phyloP scores from a whole-genome alignment of 1,140 invertebrate genomes.

The Aleiodes sp. region DNA sequence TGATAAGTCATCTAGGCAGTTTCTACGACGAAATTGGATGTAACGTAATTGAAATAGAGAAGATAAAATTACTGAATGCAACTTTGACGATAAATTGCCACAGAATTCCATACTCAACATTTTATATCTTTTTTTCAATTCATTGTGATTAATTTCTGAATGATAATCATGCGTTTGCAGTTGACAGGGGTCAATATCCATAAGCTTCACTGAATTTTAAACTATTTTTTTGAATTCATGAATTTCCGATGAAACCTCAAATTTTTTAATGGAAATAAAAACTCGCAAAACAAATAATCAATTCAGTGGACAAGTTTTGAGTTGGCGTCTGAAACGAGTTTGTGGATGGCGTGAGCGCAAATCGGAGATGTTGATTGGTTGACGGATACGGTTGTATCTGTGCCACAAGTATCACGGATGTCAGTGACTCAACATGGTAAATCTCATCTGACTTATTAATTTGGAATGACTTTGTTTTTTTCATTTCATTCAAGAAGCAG shows the following conservation, averaged over 20 bases:
- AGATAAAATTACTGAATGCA: neutral
- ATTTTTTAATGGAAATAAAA: no score
- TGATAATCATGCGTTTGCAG: no score
- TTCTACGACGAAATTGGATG: neutral
- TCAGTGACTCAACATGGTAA: conserved; percentile 1
- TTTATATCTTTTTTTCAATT: no score
- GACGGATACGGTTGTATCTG: neutral
- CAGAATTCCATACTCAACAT: no score
- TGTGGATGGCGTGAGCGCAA: neutral
- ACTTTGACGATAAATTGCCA: no score
- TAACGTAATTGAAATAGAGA: neutral
- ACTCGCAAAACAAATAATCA: no score
- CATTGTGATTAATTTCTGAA: no score
- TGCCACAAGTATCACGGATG: neutral
- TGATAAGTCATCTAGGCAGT: neutral
- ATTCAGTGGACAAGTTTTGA: neutral
- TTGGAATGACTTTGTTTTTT: neutral
- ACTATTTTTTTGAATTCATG: no score
- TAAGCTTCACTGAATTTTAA: no score
- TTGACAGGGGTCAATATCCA: no score
- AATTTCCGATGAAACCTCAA: neutral
- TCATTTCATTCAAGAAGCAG: no score
- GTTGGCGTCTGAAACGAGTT: conserved; percentile 2
- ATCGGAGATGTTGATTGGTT: neutral
- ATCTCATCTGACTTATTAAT: conserved; percentile 1